These are phyloP conservation scores for Microctonus brassicae DNA, from an alignment of 2,888 invertebrate species.

Conservation along the genomic window DNA sequence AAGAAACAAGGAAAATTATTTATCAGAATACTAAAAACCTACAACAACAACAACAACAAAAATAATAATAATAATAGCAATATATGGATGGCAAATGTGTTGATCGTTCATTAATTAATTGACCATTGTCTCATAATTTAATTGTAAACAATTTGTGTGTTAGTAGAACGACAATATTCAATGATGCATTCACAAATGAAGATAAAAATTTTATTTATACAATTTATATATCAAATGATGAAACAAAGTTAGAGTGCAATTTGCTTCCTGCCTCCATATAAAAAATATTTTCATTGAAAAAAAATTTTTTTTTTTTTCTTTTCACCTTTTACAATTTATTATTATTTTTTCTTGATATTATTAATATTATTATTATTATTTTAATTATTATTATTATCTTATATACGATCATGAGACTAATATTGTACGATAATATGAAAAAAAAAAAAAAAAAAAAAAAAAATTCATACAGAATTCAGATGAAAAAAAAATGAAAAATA, in stretches of 20 bases:
- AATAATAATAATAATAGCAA: not conserved
- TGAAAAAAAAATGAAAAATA: slow-evolving; percentile 22
- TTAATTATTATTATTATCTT: too few relatives aligned
- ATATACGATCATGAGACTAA: not conserved
- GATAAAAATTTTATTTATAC: not conserved
- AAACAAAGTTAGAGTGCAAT: too few relatives aligned
- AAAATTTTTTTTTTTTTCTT: too few relatives aligned
- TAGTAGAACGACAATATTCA: not conserved
- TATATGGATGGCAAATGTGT: not conserved
- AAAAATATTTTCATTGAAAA: too few relatives aligned
- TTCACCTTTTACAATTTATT: not conserved
- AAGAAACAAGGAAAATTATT: not conserved
- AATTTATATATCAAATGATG: not conserved
- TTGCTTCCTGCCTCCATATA: slow-evolving; percentile 10
- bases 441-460: too few relatives aligned
- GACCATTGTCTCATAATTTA: not conserved
- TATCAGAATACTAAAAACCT: too few relatives aligned
- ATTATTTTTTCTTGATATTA: slow-evolving; percentile 13
- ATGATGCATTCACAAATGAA: not conserved
- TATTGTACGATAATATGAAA: slow-evolving; percentile 14
- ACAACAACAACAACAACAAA: too few relatives aligned
- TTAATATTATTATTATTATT: too few relatives aligned
- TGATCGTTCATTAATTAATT: not conserved
- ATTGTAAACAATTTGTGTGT: not conserved
- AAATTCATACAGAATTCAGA: slow-evolving; percentile 14